Percentiles rank a stretch among this genome's conserved stretches.
These are phyloP conservation scores for Coreoperca whiteheadi DNA, from an alignment of 2,113 vertebrate genomes.

Conservation along the genomic window DNA sequence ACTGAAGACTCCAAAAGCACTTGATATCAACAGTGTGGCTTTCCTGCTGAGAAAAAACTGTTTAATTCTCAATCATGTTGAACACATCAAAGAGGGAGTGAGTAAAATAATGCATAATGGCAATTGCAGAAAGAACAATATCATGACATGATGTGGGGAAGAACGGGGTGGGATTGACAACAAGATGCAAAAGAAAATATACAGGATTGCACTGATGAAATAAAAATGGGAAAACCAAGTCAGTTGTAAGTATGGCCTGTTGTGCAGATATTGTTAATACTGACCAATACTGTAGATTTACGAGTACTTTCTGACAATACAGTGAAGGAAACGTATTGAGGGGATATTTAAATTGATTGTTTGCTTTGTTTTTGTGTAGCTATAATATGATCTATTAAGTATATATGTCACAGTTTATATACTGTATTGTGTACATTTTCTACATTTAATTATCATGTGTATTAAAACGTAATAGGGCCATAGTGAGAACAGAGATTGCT, in stretches of 20 bases:
- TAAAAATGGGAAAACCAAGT: neutral
- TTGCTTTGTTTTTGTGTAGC: neutral
- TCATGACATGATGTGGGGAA: neutral
- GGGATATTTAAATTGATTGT: neutral
- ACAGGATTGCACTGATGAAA: neutral
- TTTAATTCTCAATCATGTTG: constrained; percentile 27
- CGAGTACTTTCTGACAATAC: neutral
- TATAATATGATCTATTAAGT: neutral
- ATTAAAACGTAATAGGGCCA: neutral
- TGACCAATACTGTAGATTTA: neutral
- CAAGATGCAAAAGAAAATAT: neutral
- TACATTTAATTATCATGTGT: neutral
- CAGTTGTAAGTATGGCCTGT: neutral
- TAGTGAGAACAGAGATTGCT: neutral
- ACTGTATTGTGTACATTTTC: neutral
- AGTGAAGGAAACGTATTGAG: neutral
- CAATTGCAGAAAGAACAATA: constrained; percentile 11
- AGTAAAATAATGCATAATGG: constrained; percentile 36
- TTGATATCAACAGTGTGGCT: constrained; percentile 26
- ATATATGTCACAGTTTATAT: neutral
- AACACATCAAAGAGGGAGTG: constrained; percentile 42
- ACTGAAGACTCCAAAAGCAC: constrained; percentile 4
- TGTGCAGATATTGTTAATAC: neutral
- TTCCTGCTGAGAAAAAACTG: constrained; percentile 17
- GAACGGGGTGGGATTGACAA: neutral